A percentile compares a stretch with the other conserved stretches of the same genome.
Evolutionary conservation across 2,888 invertebrate genomes (phyloP).

Genomic region (Dexiosoma caninum): DNA sequence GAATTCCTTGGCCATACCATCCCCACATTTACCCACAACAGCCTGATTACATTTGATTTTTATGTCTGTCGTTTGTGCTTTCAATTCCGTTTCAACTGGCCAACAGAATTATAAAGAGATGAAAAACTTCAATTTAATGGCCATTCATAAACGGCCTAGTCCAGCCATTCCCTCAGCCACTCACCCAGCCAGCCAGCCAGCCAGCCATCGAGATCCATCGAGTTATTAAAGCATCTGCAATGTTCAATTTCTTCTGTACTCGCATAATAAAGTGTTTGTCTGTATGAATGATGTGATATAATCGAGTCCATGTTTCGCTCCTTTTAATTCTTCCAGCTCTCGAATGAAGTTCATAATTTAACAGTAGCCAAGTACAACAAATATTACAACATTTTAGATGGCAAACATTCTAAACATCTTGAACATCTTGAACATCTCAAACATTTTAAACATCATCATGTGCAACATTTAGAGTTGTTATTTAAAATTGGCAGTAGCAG

Average conservation of each 20-base stretch:
- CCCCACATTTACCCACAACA: conserved; percentile 38
- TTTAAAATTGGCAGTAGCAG: conserved; percentile 23
- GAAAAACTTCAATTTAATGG: conserved; percentile 55
- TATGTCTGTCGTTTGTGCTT: not conserved
- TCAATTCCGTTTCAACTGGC: not conserved
- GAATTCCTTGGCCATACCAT: conserved; percentile 38
- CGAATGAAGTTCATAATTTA: conserved; percentile 58
- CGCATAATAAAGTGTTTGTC: not conserved
- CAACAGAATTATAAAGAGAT: conserved; percentile 1
- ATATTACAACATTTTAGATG: conserved; percentile 59
- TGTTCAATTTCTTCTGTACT: not conserved
- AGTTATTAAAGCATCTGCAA: conserved; percentile 26
- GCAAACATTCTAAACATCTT: conserved; percentile 27
- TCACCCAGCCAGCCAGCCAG: not conserved
- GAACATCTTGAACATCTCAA: conserved; percentile 23
- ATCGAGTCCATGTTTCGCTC: conserved; percentile 30
- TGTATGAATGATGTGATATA: conserved; percentile 53
- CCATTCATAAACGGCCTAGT: conserved; percentile 55
- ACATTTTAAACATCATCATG: conserved; percentile 24
- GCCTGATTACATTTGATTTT: conserved; percentile 51
- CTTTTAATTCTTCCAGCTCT: conserved; percentile 7
- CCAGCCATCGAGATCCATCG: not conserved
- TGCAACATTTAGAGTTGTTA: conserved; percentile 1
- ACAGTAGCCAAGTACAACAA: conserved; percentile 62
- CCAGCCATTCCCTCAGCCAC: conserved; percentile 31